Evolutionary conservation across 2,888 invertebrate genomes (phyloP), one percentile per base, ranked within the genome.

Genomic region (Pomacea canaliculata): DNA sequence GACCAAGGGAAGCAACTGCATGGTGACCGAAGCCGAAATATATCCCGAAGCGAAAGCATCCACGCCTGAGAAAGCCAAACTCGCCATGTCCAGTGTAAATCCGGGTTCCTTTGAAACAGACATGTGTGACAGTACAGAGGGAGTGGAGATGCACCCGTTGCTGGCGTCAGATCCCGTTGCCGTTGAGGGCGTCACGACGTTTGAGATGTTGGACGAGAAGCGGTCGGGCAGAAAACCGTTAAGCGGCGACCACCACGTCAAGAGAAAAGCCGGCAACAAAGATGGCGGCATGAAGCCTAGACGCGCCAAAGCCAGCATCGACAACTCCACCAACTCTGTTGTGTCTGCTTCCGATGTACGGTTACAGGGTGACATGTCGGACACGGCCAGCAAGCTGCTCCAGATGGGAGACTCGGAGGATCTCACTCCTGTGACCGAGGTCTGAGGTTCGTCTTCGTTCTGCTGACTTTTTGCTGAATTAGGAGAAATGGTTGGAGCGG

Each of bases 341-440:
- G 69, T 69, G 19, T 69, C 69, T 3, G 46, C 69, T 19, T 69
- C 69, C 9, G 69, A 69, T 4, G 69, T 69, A 3, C n/a, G n/a
- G 16, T 51, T 27, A 8, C 49, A 13, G 51, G 63, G 51, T 27
- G 18, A n/a, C 27, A 10, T 62, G 65, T 2, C 51, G 23, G 46
- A 56, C 12, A 56, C 27, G 19, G 23, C 51, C 27, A 66, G 27
- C 51, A 13, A 48, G 56, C 10, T 27, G 19, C 49, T 69, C 51
- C 65, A 66, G 66, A n/a, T 51, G 8, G 37, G 66, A 48, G 72
- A 72, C 23, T 46, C 10, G 16, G 73, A 73, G 18, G 37, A 18
- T 16, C 37, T 73, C n/a, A 66, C 73, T 19, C 73, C 73, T 5
- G 73, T 73, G 46, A 37, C 67, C 2, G 73, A 73, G 19, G 73